These are phyloP conservation scores for Bradypodion pumilum DNA, from an alignment of 2,797 vertebrate species.

Conservation along the genomic window DNA sequence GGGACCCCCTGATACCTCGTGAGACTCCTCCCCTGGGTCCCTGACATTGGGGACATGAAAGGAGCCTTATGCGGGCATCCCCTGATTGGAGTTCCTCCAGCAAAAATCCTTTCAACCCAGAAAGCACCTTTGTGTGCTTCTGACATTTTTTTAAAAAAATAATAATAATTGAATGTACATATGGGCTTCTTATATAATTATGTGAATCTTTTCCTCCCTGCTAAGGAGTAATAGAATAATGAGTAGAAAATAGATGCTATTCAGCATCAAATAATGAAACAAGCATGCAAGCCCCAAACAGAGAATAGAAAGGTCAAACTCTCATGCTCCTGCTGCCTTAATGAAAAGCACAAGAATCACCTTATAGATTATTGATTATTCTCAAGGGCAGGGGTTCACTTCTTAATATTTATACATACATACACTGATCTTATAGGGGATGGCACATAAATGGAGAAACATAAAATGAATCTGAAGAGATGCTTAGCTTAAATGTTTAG, in stretches of 20 bases:
- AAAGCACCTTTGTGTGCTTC: too few relatives aligned
- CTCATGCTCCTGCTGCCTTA: background rate
- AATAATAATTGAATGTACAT: too few relatives aligned
- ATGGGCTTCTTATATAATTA: too few relatives aligned
- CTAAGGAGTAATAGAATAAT: background rate
- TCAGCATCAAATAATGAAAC: background rate
- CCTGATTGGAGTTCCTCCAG: too few relatives aligned
- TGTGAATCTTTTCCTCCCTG: background rate
- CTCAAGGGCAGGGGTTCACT: conserved; percentile 34
- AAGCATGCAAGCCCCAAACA: background rate
- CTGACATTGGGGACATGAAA: too few relatives aligned
- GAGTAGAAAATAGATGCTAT: background rate
- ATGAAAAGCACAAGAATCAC: background rate
- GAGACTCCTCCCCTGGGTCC: too few relatives aligned
- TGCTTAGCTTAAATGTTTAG: conserved; percentile 40
- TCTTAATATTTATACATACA: background rate
- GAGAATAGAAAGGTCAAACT: background rate
- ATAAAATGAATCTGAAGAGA: conserved; percentile 26
- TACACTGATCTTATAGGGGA: background rate
- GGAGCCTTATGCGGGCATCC: too few relatives aligned
- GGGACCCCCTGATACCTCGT: too few relatives aligned
- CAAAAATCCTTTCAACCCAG: too few relatives aligned
- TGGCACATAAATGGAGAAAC: background rate
- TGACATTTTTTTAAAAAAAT: too few relatives aligned
- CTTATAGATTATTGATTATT: background rate